Evolutionary conservation across 64 coral and sea anemone genomes (phyloP).

Genomic region (Actinia tenebrosa): DNA sequence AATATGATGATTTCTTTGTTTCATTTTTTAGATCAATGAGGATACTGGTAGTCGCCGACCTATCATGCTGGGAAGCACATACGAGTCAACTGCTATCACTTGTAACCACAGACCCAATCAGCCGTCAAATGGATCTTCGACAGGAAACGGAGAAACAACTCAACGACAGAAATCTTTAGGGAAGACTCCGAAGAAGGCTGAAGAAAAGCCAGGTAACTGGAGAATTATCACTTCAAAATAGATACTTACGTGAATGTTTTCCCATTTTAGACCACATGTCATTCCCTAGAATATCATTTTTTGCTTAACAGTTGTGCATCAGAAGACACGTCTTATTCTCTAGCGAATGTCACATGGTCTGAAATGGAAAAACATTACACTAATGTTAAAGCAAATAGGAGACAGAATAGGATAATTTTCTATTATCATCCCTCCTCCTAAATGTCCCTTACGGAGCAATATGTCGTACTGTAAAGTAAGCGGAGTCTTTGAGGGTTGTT

Average conservation of each 20-base stretch:
- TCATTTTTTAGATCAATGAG: slow-evolving; percentile 70
- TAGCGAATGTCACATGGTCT: no score
- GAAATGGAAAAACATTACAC: no score
- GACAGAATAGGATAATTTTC: no score
- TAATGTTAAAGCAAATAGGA: no score
- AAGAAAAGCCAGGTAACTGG: background rate
- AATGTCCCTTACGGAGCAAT: background rate
- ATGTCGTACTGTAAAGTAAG: background rate
- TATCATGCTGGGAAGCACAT: slow-evolving; percentile 77
- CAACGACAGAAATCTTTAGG: background rate
- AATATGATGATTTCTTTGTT: background rate
- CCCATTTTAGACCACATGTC: no score
- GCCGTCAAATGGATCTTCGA: background rate
- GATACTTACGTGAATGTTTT: background rate
- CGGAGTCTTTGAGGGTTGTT: background rate
- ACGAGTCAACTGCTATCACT: slow-evolving; percentile 2
- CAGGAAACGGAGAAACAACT: background rate
- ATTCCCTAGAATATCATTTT: no score
- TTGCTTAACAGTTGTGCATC: no score
- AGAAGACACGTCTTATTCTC: no score
- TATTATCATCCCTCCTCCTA: no score
- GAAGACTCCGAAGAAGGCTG: background rate
- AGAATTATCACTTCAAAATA: background rate
- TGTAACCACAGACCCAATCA: background rate
- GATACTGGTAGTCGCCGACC: slow-evolving; percentile 92